These are phyloP conservation scores for Agrenia bidenticulata DNA, from an alignment of 2,888 invertebrate genomes.

Conservation along the genomic window DNA sequence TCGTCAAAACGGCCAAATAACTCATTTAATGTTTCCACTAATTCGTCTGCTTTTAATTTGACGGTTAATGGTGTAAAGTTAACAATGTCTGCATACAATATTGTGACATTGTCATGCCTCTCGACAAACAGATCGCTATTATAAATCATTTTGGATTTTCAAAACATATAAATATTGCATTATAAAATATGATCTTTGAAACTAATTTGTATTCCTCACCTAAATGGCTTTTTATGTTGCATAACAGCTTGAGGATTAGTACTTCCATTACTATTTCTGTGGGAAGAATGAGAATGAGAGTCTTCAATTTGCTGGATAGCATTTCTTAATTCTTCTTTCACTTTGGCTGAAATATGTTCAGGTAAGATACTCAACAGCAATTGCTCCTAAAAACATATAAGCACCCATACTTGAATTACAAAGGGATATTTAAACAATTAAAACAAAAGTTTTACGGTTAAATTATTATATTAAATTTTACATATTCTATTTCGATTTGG, in stretches of 20 bases:
- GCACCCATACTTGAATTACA: too few relatives aligned
- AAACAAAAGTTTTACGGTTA: too few relatives aligned
- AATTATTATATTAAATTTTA: too few relatives aligned
- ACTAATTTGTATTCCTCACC: conserved; percentile 54
- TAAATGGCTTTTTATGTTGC: conserved; percentile 57
- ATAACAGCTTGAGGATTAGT: conserved; percentile 33
- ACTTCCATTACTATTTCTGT: conserved; percentile 17
- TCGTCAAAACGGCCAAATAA: conserved; percentile 89
- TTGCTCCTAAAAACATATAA: conserved; percentile 80
- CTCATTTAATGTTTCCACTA: conserved; percentile 86
- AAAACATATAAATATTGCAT: background rate
- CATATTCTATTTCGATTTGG: too few relatives aligned
- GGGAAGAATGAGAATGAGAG: conserved; percentile 24
- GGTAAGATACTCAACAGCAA: conserved; percentile 83
- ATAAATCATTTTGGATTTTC: background rate
- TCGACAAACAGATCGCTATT: conserved; percentile 82
- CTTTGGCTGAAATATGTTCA: conserved; percentile 71
- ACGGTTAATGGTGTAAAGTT: conserved; percentile 88
- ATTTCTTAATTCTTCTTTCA: conserved; percentile 61
- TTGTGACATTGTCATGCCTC: conserved; percentile 82
- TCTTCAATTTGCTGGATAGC: conserved; percentile 57
- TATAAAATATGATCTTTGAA: conserved; percentile 1
- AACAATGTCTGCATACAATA: conserved; percentile 89
- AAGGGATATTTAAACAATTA: too few relatives aligned
- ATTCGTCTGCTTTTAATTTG: conserved; percentile 73